Evolutionary conservation across 2,888 invertebrate genomes (phyloP).

Genomic region (Brachyptera putata): DNA sequence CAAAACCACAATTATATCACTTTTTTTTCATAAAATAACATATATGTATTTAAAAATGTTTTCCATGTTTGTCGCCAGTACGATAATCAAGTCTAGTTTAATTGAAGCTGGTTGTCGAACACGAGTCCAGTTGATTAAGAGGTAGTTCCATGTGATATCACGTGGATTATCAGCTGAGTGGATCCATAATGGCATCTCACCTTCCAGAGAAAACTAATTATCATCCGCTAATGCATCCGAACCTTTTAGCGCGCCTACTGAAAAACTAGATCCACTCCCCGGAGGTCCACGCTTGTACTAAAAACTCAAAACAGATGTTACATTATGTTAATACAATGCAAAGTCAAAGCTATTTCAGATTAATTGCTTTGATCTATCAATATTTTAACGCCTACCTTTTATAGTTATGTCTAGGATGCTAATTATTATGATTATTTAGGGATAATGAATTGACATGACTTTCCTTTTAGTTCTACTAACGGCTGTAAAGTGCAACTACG

Average conservation of each 20-base stretch:
- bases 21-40: too few species aligned
- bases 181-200: conserved; percentile 10
- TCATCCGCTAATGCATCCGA: conserved; percentile 16
- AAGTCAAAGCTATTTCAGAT: conserved; percentile 17
- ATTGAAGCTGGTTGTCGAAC: too few species aligned
- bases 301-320: conserved; percentile 2
- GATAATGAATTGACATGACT: conserved; percentile 19
- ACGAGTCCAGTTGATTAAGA: conserved; percentile 13
- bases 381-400: conserved; percentile 15
- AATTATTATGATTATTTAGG: conserved; percentile 21
- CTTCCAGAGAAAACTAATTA: conserved; percentile 17
- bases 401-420: conserved; percentile 16
- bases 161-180: conserved; percentile 1
- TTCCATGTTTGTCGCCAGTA: too few species aligned
- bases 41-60: too few species aligned
- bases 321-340: background rate
- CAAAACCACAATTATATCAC: too few species aligned
- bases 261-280: background rate
- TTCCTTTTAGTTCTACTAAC: conserved; percentile 20
- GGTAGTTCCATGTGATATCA: conserved; percentile 2
- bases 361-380: conserved; percentile 21
- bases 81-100: too few species aligned
- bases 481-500: too few species aligned
- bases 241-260: conserved; percentile 16
- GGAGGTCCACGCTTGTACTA: background rate